Evolutionary conservation across 1,140 invertebrate species (phyloP), one percentile per base, ranked within the genome.

Genomic region (Idris sp.): DNA sequence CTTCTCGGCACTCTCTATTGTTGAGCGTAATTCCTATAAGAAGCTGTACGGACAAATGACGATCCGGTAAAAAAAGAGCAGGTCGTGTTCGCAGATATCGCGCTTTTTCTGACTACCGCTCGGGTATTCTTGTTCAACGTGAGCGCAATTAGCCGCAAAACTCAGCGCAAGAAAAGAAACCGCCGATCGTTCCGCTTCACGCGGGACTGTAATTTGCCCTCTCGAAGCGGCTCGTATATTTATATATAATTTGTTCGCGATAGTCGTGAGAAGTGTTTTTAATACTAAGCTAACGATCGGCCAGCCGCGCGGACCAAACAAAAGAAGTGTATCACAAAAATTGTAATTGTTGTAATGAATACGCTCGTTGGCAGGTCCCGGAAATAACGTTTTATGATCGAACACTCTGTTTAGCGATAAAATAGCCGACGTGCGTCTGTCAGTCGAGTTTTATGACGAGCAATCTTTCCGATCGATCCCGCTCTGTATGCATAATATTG

Each of bases 191-290:
- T 72, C 49, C 38, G 26, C 38, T 44, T 56, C 35, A 19, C 25
- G 13, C 40, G 44, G 67, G 16, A 71, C 67, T 71, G 56, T 71
- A 71, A 71, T 71, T 71, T 71, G 35, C 58, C 33, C 40, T n/a
- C n/a, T 19, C 8, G 15, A 43, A 15, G 22, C 53, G 30, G 38
- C 48, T 61, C 56, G 56, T 61, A 46, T 36, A 43, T 62, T 59
- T 62, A 56, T 56, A 62, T 49, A 61, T 30, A 72, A 72, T 62
- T 72, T 49, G 33, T 53, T 56, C 58, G 43, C 49, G 58, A 72
- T 72, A 62, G 58, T 72, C 58, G 67, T 72, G 56, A 71, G 67
- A 71, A 69, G 46, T 69, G 67, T 54, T 61, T 71, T 61, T 71
- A 71, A 71, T 71, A 56, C 54, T 71, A 71, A 71, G 67, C 67